A percentile compares a stretch with the other conserved stretches of the same genome.
Conservation (phyloP, 2,113 vertebrate species). For the Crotalus helleri region DNA sequence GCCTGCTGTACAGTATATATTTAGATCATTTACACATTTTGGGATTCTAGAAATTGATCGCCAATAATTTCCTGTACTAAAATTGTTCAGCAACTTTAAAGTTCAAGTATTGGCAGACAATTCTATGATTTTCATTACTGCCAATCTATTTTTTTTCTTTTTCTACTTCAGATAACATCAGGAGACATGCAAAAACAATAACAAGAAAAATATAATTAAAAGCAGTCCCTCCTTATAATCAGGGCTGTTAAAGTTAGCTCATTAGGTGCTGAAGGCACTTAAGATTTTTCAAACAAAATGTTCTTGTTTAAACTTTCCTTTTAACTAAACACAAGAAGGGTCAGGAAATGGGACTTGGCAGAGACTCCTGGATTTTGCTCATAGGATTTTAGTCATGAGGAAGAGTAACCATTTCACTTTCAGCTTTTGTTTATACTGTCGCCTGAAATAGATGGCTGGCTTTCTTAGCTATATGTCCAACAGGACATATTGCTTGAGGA, state of each 20-base stretch:
- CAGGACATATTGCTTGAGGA: not conserved
- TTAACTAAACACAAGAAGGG: slow-evolving; percentile 58
- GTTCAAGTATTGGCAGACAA: slow-evolving; percentile 22
- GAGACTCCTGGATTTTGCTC: slow-evolving; percentile 17
- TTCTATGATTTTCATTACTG: slow-evolving; percentile 22
- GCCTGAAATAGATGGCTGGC: not conserved
- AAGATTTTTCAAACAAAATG: slow-evolving; percentile 68
- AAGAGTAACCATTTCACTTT: slow-evolving; percentile 2
- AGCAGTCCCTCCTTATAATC: slow-evolving; percentile 56
- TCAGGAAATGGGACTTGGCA: slow-evolving; percentile 64
- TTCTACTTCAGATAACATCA: slow-evolving; percentile 31
- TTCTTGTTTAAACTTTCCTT: slow-evolving; percentile 63
- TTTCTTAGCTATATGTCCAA: not conserved
- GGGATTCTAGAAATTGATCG: not conserved
- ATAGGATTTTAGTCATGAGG: slow-evolving; percentile 42
- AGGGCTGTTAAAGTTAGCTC: slow-evolving; percentile 53
- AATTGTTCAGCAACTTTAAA: slow-evolving; percentile 39
- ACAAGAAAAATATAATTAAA: slow-evolving; percentile 35
- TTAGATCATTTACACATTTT: slow-evolving; percentile 26
- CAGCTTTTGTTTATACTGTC: not conserved
- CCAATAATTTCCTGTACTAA: not conserved
- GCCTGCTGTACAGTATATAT: not conserved
- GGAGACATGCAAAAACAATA: slow-evolving; percentile 36
- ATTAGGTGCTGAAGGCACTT: slow-evolving; percentile 43
- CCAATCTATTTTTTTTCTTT: slow-evolving; percentile 4